Percentiles rank a stretch among this genome's conserved stretches.
These are phyloP conservation scores for Lasioglossum vierecki DNA, from an alignment of 2,888 invertebrate genomes.

Conservation along the genomic window DNA sequence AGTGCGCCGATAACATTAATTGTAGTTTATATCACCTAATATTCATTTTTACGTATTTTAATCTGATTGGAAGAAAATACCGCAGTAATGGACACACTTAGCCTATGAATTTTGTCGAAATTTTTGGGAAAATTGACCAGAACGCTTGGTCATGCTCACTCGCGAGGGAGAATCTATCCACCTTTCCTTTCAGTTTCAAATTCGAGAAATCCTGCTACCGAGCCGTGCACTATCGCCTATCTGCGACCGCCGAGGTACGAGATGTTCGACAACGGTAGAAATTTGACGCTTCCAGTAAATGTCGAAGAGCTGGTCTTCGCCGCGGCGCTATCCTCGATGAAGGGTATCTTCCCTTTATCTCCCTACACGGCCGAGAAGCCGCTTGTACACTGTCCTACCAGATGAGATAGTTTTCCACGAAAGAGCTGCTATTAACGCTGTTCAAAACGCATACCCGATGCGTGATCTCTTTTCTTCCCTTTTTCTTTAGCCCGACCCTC, in stretches of 20 bases:
- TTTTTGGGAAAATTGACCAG: neutral
- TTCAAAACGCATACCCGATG: conserved; percentile 25
- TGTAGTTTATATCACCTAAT: too few species aligned
- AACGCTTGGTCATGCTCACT: neutral
- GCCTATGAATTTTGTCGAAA: neutral
- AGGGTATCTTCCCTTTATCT: conserved; percentile 62
- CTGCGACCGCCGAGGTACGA: conserved; percentile 34
- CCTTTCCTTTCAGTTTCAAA: neutral
- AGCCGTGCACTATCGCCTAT: conserved; percentile 42
- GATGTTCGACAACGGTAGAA: conserved; percentile 51
- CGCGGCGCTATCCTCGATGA: conserved; percentile 52
- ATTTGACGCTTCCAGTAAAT: conserved; percentile 64
- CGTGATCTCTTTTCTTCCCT: conserved; percentile 16
- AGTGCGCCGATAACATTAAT: too few species aligned
- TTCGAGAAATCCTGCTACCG: conserved; percentile 14
- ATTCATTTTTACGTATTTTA: too few species aligned
- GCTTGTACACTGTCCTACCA: conserved; percentile 38
- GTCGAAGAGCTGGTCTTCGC: conserved; percentile 23
- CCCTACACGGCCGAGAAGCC: conserved; percentile 39
- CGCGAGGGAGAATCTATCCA: conserved; percentile 18
- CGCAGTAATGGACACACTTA: too few species aligned
- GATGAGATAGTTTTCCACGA: conserved; percentile 62
- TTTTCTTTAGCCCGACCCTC: neutral
- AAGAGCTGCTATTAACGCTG: conserved; percentile 49
- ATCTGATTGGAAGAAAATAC: too few species aligned